phyloP scores from a whole-genome alignment of 2,888 invertebrate species.

The Parthenolecanium corni region DNA sequence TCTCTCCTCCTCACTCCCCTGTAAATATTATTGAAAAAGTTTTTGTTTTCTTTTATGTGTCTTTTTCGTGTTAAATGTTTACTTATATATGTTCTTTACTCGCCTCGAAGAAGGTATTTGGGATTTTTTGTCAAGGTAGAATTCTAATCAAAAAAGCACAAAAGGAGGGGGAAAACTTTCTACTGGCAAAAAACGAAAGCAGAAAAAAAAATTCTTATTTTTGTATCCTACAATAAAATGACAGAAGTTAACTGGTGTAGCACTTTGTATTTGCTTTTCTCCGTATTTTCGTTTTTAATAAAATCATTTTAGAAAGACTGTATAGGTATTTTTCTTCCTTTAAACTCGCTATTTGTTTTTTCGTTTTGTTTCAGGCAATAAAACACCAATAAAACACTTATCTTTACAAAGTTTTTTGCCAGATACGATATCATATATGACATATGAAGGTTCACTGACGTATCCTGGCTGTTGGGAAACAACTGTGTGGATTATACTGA shows the following conservation, averaged over 20 bases:
- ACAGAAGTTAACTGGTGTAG: too few species aligned
- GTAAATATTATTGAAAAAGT: constrained; percentile 23
- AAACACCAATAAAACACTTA: constrained; percentile 63
- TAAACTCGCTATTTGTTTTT: too few species aligned
- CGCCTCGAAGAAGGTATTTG: too few species aligned
- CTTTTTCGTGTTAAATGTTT: constrained; percentile 15
- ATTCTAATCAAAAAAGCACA: background rate
- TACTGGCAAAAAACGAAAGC: background rate
- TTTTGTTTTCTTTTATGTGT: constrained; percentile 16
- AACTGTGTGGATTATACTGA: constrained; percentile 96
- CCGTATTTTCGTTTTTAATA: background rate
- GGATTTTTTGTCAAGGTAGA: background rate
- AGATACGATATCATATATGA: constrained; percentile 86
- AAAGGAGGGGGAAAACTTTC: background rate
- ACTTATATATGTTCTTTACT: constrained; percentile 8
- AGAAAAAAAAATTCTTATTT: background rate
- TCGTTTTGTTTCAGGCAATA: constrained; percentile 30
- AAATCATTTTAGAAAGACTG: background rate
- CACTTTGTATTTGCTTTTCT: too few species aligned
- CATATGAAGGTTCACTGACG: constrained; percentile 94
- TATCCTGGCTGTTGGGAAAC: constrained; percentile 99
- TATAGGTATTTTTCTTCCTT: background rate
- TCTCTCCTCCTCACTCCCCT: background rate
- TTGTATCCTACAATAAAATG: background rate
- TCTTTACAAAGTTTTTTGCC: constrained; percentile 79